Conservation (phyloP, 2,888 invertebrate genomes). For the Cryptosula pallasiana region DNA sequence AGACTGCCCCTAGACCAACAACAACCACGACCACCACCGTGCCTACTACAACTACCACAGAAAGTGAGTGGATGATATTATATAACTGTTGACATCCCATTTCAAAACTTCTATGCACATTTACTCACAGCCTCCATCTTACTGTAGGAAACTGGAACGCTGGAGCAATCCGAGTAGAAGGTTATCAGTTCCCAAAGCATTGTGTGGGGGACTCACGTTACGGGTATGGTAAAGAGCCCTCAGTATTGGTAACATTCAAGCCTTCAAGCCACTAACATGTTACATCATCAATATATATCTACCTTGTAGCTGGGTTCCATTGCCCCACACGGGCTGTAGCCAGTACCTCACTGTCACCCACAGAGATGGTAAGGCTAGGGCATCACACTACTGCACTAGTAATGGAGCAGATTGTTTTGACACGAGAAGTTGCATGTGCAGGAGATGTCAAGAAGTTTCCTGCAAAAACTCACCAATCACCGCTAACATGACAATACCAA, state of each 20-base stretch:
- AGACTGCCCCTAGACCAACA: background rate
- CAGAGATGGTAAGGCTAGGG: background rate
- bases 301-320: background rate
- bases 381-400: background rate
- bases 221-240: background rate
- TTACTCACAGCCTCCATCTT: background rate
- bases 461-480: background rate
- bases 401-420: background rate
- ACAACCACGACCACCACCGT: background rate
- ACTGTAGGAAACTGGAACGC: constrained; percentile 13
- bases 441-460: background rate
- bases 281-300: too few species aligned
- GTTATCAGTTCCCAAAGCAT: background rate
- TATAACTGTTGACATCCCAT: too few species aligned
- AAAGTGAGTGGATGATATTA: too few species aligned
- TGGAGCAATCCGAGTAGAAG: background rate
- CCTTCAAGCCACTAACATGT: background rate
- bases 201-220: background rate
- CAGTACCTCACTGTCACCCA: background rate
- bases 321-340: background rate
- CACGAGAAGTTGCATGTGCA: background rate
- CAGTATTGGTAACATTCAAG: background rate
- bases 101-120: background rate
- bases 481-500: background rate
- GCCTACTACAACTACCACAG: constrained; percentile 14